Evolutionary conservation across 2,888 invertebrate species (phyloP), one percentile per base, ranked within the genome.

Genomic region (Limenitis camilla): DNA sequence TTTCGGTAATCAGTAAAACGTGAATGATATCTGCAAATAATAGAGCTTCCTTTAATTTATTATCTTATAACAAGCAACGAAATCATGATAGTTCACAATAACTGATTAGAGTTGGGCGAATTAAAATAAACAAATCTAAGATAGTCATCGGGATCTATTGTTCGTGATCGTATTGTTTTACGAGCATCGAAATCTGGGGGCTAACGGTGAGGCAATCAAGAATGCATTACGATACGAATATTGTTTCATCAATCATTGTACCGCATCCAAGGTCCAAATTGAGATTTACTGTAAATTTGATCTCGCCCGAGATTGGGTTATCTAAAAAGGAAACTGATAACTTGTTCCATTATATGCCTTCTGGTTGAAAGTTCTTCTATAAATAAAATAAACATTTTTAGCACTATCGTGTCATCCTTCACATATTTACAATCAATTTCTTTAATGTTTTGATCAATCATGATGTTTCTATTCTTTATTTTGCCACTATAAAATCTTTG

Each of bases 221-320:
- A 56, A 58, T 46, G 50, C 56, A 60, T 58, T 58, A 58, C 54
- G 43, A 49, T 58, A 55, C 55, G 54, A 55, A 49, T 58, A 59
- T 59, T 58, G 58, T 53, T 60, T 55, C 58, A 60, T 60, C 59
- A 60, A 60, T 60, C 59, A 55, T 58, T 51, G 53, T 57, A 52
- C 49, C 55, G 55, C 55, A 53, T 51, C 50, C 59, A 55, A 47
- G 52, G 38, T 52, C 57, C 40, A 44, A 58, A 58, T 58, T 55
- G 55, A 58, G 49, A 52, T 55, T 55, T 58, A 55, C 57, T 52
- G 57, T 58, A 55, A 58, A 52, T 52, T 58, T 49, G 42, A 52
- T 49, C 55, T 55, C 39, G 49, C 46, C 49, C 36, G 38, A 40
- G 47, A 56, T 56, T 50, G 36, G 52, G 40, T 36, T 48, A 41